Evolutionary conservation across 2,888 invertebrate genomes (phyloP).

Genomic region (Oscheius sp.): DNA sequence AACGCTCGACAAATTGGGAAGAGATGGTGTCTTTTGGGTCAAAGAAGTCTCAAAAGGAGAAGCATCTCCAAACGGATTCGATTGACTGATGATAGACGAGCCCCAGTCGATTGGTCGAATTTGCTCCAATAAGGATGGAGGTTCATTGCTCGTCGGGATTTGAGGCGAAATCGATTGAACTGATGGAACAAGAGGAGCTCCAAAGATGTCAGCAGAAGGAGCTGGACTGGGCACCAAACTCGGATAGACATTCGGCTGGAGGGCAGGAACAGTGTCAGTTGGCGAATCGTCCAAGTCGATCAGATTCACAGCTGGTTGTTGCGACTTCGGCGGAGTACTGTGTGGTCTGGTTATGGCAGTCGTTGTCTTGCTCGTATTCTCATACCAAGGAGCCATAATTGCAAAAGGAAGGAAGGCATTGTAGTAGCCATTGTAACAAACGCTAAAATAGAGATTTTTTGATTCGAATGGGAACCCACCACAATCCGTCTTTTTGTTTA

Average conservation of each 20-base stretch:
- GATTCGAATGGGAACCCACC: neutral
- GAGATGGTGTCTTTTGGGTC: slow-evolving; percentile 23
- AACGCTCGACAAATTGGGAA: slow-evolving; percentile 26
- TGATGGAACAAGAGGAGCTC: neutral
- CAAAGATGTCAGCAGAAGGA: too few species aligned
- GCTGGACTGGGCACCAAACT: slow-evolving; percentile 15
- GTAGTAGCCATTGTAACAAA: slow-evolving; percentile 53
- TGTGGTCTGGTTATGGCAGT: slow-evolving; percentile 8
- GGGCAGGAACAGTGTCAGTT: slow-evolving; percentile 18
- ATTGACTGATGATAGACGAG: neutral
- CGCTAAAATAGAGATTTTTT: slow-evolving; percentile 6
- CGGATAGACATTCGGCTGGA: slow-evolving; percentile 3
- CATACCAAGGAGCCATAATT: slow-evolving; percentile 36
- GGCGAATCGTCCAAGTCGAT: slow-evolving; percentile 47
- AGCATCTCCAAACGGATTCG: neutral
- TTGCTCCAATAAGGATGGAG: slow-evolving; percentile 5
- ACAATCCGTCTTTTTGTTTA: slow-evolving; percentile 19
- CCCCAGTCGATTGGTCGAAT: slow-evolving; percentile 29
- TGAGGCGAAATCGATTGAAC: too few species aligned
- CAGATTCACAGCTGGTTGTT: slow-evolving; percentile 30
- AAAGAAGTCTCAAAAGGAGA: neutral
- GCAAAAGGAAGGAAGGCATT: slow-evolving; percentile 46
- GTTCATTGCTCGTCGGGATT: neutral
- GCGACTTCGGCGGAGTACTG: slow-evolving; percentile 35
- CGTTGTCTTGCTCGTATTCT: neutral